phyloP scores from a whole-genome alignment of 2,797 vertebrate species.

The Holocentrus rufus region DNA sequence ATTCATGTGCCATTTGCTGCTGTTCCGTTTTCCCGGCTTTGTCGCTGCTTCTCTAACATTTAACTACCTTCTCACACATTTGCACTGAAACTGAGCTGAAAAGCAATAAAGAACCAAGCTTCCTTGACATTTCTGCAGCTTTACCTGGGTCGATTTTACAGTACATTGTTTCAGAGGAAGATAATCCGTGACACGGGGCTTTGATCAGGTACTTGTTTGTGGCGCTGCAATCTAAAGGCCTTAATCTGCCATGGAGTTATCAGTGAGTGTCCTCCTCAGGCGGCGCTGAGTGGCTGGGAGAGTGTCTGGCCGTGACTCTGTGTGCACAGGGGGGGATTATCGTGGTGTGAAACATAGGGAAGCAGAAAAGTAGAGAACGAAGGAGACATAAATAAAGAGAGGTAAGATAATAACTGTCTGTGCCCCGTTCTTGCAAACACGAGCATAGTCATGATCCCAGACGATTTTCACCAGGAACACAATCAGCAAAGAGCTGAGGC shows the following conservation, averaged over 20 bases:
- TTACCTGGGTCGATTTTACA: conserved; percentile 70
- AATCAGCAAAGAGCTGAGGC: not conserved
- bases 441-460: not conserved
- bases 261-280: conserved; percentile 62
- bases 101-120: conserved; percentile 68
- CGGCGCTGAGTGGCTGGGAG: conserved; percentile 63
- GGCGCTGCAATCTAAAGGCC: conserved; percentile 68
- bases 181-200: conserved; percentile 78
- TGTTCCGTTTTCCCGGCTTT: conserved; percentile 6
- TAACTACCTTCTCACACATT: conserved; percentile 46
- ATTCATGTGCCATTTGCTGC: conserved; percentile 20
- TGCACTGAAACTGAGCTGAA: conserved; percentile 49
- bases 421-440: conserved; percentile 23
- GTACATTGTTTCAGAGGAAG: conserved; percentile 67
- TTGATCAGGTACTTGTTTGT: conserved; percentile 80
- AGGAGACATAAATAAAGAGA: conserved; percentile 30
- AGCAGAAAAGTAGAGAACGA: conserved; percentile 39
- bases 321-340: conserved; percentile 75
- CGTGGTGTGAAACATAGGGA: conserved; percentile 46
- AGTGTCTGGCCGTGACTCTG: conserved; percentile 78
- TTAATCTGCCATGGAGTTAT: conserved; percentile 73
- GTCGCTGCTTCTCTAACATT: conserved; percentile 27
- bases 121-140: conserved; percentile 75
- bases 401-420: conserved; percentile 27
- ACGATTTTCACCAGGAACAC: not conserved